phyloP scores from a whole-genome alignment of 2,888 invertebrate species.

The Notodonta dromedarius region DNA sequence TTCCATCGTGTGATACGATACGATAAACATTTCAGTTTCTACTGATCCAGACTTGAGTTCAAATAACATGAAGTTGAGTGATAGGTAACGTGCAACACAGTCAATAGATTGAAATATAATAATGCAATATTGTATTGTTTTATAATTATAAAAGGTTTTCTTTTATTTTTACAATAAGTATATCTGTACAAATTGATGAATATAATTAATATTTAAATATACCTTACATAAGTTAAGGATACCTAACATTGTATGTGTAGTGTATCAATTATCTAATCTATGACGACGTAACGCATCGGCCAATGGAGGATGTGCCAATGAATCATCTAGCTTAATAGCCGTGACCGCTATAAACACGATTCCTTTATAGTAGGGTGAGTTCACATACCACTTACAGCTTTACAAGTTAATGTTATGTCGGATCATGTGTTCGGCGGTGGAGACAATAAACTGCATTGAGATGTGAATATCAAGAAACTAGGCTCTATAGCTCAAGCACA shows the following conservation, averaged over 20 bases:
- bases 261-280: background rate
- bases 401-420: constrained; percentile 5
- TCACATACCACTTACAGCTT: constrained; percentile 5
- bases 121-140: no score
- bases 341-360: constrained; percentile 7
- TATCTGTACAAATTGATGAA: no score
- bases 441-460: background rate
- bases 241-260: no score
- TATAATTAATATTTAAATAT: no score
- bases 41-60: no score
- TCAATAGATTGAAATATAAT: no score
- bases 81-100: no score
- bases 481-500: no score
- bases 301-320: background rate
- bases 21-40: background rate
- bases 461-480: background rate
- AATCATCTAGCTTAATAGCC: constrained; percentile 3
- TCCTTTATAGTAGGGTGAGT: constrained; percentile 4
- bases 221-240: no score
- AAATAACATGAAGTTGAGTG: no score
- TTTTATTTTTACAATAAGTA: no score
- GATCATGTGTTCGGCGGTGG: background rate
- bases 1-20: constrained; percentile 1
- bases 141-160: no score
- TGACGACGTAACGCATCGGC: background rate